Base-by-base conservation (phyloP, 1,140 invertebrate species). In the Leptestheria dahalacensis region DNA sequence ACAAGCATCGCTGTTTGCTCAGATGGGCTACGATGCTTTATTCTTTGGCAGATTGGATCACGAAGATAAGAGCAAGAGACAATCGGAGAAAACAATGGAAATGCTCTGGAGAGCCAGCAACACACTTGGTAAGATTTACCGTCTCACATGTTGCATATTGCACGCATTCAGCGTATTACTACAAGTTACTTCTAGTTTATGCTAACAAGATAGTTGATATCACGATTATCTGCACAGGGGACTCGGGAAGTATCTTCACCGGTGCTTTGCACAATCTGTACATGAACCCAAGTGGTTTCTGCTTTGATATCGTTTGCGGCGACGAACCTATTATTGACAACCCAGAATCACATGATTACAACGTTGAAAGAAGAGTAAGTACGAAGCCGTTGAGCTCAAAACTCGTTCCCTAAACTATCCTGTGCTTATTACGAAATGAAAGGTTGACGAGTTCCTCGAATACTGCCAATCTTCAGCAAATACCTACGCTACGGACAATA, bases 41-140 rank as follows among this genome's bases (percentile, higher is more conserved):
- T 87, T 95, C 64, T 81, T 96, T 61, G 91, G 84, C 1, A 78
- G 93, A 48, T 78, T 95, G 12, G 91, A 97, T 72, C 89, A 86
- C 71, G 79, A 86, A 64, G 93, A 97, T 68, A 91, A 91, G 69
- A 66, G 54, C 0, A 62, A 74, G 0, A 75, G 92, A 51, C 67
- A 82, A 6, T 62, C 61, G 0, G 70, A 76, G 0, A 82, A 82
- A 71, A 79, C 74, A 0, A 79, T 88, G 72, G 92, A 97, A 71
- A 85, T 91, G 73, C 68, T 95, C 2, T 97, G 92, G 92, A 74
- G 84, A 66, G 71, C 71, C 24, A 61, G 47, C 23, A 29, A 28
- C 11, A 33, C 20, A 23, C 47, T 57, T 0, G 60, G 58, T 60
- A 60, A 6, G 24, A 12, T 21, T 24, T 25, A 15, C 9, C 24